These are phyloP conservation scores for Prosopocoilus inquinatus DNA, from an alignment of 2,888 invertebrate genomes.

Conservation along the genomic window DNA sequence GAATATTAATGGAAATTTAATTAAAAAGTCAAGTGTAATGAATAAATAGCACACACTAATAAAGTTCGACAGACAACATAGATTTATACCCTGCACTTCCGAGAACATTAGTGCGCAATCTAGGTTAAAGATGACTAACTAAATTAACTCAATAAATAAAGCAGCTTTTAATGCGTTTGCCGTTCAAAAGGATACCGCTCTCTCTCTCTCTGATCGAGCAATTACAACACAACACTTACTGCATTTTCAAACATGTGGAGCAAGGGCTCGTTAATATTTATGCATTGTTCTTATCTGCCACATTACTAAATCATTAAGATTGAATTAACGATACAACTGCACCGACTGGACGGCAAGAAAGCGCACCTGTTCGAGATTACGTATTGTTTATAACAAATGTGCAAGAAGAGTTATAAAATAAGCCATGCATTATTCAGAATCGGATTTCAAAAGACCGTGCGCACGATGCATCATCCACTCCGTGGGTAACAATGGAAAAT, in stretches of 20 bases:
- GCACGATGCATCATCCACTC: neutral
- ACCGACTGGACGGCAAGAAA: neutral
- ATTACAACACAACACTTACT: slow-evolving; percentile 1
- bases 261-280: slow-evolving; percentile 1
- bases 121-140: neutral
- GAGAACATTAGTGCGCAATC: neutral
- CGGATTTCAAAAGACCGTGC: slow-evolving; percentile 1
- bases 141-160: slow-evolving; percentile 1
- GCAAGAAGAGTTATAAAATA: slow-evolving; percentile 1
- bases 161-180: neutral
- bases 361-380: neutral
- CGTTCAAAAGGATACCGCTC: neutral
- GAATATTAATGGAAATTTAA: neutral
- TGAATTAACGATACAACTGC: neutral
- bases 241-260: neutral
- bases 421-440: slow-evolving; percentile 1
- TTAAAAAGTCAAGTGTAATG: neutral
- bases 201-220: neutral
- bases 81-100: neutral
- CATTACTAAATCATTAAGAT: neutral
- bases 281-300: neutral
- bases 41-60: neutral
- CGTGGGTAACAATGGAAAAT: neutral
- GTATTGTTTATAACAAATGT: slow-evolving; percentile 4
- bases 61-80: neutral